Base-by-base conservation (phyloP, 2,888 invertebrate species). In the Dynastes maya region DNA sequence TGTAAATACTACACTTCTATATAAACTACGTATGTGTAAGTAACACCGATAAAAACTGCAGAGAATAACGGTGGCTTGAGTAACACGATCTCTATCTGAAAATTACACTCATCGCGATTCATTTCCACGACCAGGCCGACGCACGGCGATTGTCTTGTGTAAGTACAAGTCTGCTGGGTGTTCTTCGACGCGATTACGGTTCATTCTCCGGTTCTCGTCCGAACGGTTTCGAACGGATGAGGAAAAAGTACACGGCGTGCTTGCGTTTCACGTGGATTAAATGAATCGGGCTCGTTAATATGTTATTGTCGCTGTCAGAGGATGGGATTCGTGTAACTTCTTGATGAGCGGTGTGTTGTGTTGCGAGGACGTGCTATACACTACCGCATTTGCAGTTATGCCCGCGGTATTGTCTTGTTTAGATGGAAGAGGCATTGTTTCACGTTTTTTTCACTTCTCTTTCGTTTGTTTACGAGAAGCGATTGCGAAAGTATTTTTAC, bases 51-150 rank as follows among this genome's bases (percentile, higher is more conserved):
- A 74, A 74, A 74, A 63, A 74, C 61, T 74, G 72, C 22, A 61
- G 22, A 8, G 5, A 45, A 45, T 74, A 74, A 74, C 72, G 72
- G 72, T 74, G 61, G 63, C 63, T 63, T 49, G 45, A 29, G 72
- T 63, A 74, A 74, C 61, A 61, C 61, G 22, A 74, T 74, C 72
- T 74, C 61, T 61, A 22, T 61, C 49, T 74, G 72, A 74, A 74
- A 74, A 61, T 74, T 61, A 63, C 72, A 74, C 72, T 61, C 27
- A n/a, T 49, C 32, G 40, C 72, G 45, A 45, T 74, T 61, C 61
- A 63, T 63, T 72, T 74, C 45, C 61, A 74, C 45, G 22, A 61
- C 45, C 29, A 37, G 51, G 13, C 51, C 29, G 40, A 40, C 45
- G 45, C 53, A 53, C n/a, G 53, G 6, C 22, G 22, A 58, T 58